Base-by-base conservation (phyloP, 2,797 vertebrate genomes). In the Coluber constrictor region DNA sequence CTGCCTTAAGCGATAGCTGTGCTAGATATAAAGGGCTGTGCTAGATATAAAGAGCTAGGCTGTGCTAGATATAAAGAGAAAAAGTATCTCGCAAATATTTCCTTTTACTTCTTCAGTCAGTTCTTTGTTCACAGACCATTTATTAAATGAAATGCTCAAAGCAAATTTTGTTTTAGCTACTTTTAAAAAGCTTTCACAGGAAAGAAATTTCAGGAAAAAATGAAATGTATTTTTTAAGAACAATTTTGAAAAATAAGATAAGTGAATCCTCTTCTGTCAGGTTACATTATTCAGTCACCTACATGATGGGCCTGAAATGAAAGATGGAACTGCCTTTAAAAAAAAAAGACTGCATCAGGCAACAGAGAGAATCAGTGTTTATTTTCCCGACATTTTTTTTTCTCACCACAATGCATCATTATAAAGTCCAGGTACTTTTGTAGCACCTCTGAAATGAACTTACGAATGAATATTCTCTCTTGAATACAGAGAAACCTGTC, bases 81-180 rank as follows among this genome's bases (percentile, higher is more conserved):
- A 87, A 95, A 96, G 93, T 87, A 88, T 92, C 93, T 93, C 93
- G 86, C 86, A 95, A 93, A 91, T 93, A 89, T 93, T 96, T 95
- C 95, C 94, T 93, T 79, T 79, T 95, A 87, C 92, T 93, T 94
- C 93, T 0, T 2, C 94, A 92, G 91, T 95, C 96, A 94, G 88
- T 92, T 63, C 93, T 96, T 97, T 96, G 96, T 95, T 97, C 94
- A 91, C 94, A 27, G 91, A 96, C 96, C 95, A 95, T 95, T 96
- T 95, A 95, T 94, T 91, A 94, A 90, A 96, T 91, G 90, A 94
- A 93, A 91, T 95, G 94, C 96, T 96, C 95, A 96, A 96, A 94
- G 94, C 90, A 94, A 95, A 70, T 94, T 96, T 94, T 94, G 94
- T 95, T 94, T 93, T 95, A 95, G 93, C 95, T 95, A 94, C 96